These are phyloP conservation scores for Bombus sylvicola DNA, from an alignment of 1,140 invertebrate species.

Conservation along the genomic window DNA sequence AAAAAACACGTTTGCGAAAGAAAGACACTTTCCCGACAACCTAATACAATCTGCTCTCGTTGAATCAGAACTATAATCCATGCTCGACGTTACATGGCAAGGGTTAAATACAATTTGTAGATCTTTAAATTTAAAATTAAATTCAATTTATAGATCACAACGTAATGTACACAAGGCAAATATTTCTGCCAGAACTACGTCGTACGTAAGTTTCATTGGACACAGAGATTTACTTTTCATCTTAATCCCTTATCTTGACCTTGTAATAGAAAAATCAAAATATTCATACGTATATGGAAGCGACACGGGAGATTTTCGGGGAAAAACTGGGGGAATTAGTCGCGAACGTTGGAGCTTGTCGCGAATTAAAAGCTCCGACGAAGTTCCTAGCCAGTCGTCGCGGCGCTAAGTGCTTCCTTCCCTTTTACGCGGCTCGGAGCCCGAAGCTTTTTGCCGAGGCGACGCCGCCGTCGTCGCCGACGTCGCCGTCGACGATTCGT, in stretches of 20 bases:
- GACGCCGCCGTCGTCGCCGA: slow-evolving; percentile 2
- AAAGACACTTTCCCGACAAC: too few relatives aligned
- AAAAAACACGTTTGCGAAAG: too few relatives aligned
- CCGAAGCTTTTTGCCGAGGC: slow-evolving; percentile 48
- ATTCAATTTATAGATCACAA: too few relatives aligned
- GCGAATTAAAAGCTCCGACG: slow-evolving; percentile 65
- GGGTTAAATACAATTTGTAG: too few relatives aligned
- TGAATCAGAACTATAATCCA: too few relatives aligned
- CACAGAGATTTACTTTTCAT: not conserved
- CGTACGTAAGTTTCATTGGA: too few relatives aligned
- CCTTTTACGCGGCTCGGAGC: slow-evolving; percentile 16
- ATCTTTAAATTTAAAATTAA: too few relatives aligned
- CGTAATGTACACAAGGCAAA: too few relatives aligned
- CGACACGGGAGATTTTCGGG: not conserved
- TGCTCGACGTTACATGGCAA: too few relatives aligned
- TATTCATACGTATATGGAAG: not conserved
- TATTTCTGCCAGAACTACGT: too few relatives aligned
- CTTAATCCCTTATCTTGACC: not conserved
- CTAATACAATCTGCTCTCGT: too few relatives aligned
- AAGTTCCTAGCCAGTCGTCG: slow-evolving; percentile 44
- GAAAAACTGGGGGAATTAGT: slow-evolving; percentile 3
- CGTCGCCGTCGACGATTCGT: slow-evolving; percentile 42
- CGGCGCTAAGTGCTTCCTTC: slow-evolving; percentile 63
- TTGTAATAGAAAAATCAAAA: not conserved
- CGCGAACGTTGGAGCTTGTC: slow-evolving; percentile 28